Evolutionary conservation across 2,888 invertebrate species (phyloP).

Genomic region (Catocala fraxini): DNA sequence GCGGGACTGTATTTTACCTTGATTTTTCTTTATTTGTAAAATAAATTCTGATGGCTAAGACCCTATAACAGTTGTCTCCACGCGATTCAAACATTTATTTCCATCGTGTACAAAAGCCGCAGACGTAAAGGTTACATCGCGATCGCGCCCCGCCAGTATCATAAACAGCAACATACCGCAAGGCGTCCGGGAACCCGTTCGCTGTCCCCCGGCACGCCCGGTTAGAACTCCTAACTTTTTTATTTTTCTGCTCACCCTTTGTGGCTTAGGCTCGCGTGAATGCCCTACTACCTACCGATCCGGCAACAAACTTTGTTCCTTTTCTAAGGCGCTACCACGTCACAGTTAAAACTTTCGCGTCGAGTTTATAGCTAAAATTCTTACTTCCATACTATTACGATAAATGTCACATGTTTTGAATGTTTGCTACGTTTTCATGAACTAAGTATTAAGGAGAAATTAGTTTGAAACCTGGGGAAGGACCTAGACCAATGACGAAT

Average conservation of each 20-base stretch:
- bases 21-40: no score
- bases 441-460: no score
- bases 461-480: no score
- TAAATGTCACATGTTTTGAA: no score
- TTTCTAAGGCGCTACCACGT: slow-evolving; percentile 54
- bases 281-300: slow-evolving; percentile 75
- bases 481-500: no score
- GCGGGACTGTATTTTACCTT: no score
- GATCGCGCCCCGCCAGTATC: slow-evolving; percentile 10
- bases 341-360: slow-evolving; percentile 69
- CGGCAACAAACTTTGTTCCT: slow-evolving; percentile 53
- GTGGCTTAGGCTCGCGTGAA: slow-evolving; percentile 82
- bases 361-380: slow-evolving; percentile 19
- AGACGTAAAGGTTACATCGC: slow-evolving; percentile 6
- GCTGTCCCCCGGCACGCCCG: slow-evolving; percentile 80
- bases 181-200: slow-evolving; percentile 79
- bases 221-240: slow-evolving; percentile 85
- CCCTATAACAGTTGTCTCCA: slow-evolving; percentile 23
- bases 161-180: slow-evolving; percentile 67
- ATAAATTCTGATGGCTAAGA: slow-evolving; percentile 2
- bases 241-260: slow-evolving; percentile 83
- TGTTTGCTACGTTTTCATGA: no score
- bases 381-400: no score
- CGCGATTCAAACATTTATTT: slow-evolving; percentile 19
- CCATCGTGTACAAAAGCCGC: neutral